Percentiles rank a stretch among this genome's conserved stretches.
These are phyloP conservation scores for Epinotia bilunana DNA, from an alignment of 2,888 invertebrate species.

Conservation along the genomic window DNA sequence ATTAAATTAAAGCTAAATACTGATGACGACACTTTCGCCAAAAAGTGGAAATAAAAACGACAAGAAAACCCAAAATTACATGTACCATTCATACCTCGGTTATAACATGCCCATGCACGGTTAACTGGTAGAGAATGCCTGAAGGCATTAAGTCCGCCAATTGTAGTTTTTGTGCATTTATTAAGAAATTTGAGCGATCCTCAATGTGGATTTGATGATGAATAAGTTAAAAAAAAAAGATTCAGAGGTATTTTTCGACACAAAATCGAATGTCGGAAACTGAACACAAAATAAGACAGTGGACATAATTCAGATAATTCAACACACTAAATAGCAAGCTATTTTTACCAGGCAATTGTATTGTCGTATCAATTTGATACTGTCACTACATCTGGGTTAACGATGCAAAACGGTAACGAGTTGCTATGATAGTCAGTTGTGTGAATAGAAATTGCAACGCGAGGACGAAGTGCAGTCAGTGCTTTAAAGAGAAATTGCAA, in stretches of 20 bases:
- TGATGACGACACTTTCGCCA: too few relatives aligned
- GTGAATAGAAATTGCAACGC: constrained; percentile 27
- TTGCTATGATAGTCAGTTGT: constrained; percentile 13
- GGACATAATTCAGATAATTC: constrained; percentile 9
- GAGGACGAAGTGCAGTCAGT: background rate
- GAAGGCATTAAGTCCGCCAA: too few relatives aligned
- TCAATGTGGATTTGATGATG: constrained; percentile 6
- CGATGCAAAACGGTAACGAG: constrained; percentile 29
- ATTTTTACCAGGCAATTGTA: constrained; percentile 27
- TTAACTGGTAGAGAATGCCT: too few relatives aligned
- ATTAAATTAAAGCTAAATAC: too few relatives aligned
- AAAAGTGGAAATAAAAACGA: too few relatives aligned
- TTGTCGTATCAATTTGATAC: constrained; percentile 31
- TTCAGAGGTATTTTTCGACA: background rate
- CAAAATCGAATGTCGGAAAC: background rate
- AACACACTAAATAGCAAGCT: constrained; percentile 1
- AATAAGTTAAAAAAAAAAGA: constrained; percentile 9
- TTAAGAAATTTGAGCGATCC: constrained; percentile 1
- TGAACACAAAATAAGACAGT: background rate
- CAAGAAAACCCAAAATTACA: background rate
- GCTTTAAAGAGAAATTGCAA: background rate
- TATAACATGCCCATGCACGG: too few relatives aligned
- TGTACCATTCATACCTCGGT: background rate
- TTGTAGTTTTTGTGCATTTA: too few relatives aligned
- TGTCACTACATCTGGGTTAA: constrained; percentile 34